These are phyloP conservation scores for Spodoptera littoralis DNA, from an alignment of 2,888 invertebrate species.

Conservation along the genomic window DNA sequence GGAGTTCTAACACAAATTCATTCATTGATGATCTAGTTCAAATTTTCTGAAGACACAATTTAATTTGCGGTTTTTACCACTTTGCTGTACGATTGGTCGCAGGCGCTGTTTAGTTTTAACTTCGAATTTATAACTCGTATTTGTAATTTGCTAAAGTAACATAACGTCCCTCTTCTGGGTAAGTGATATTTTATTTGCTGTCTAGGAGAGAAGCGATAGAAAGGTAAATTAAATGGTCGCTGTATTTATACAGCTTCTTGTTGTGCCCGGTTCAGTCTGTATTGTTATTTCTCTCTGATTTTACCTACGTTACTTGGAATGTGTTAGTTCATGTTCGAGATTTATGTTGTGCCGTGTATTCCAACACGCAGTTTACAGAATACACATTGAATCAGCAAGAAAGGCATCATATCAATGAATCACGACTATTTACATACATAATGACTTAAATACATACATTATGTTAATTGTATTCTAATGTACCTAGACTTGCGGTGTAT, in stretches of 20 bases:
- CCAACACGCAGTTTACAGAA: slow-evolving; percentile 10
- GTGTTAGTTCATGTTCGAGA: slow-evolving; percentile 6
- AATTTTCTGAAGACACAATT: too few species aligned
- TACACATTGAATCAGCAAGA: slow-evolving; percentile 23
- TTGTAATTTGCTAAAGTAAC: too few species aligned
- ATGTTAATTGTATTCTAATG: slow-evolving; percentile 45
- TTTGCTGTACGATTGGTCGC: too few species aligned
- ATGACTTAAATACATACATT: slow-evolving; percentile 47
- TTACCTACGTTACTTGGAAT: slow-evolving; percentile 6
- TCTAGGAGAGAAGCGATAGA: not conserved
- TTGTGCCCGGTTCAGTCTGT: not conserved
- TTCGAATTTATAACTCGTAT: too few species aligned
- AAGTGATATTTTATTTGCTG: slow-evolving; percentile 1
- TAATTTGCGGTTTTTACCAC: too few species aligned
- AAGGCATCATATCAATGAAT: slow-evolving; percentile 42
- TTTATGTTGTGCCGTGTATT: slow-evolving; percentile 12
- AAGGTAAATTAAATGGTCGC: too few species aligned
- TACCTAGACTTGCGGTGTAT: slow-evolving; percentile 6
- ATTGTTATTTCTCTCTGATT: slow-evolving; percentile 4
- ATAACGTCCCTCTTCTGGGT: too few species aligned
- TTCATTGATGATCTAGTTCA: too few species aligned
- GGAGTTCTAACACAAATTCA: too few species aligned
- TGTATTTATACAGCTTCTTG: not conserved
- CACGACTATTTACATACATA: slow-evolving; percentile 45
- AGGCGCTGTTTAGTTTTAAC: too few species aligned